A percentile compares a stretch with the other conserved stretches of the same genome.
These are phyloP conservation scores for Brachirus orientalis DNA, from an alignment of 2,113 vertebrate species.

Conservation along the genomic window DNA sequence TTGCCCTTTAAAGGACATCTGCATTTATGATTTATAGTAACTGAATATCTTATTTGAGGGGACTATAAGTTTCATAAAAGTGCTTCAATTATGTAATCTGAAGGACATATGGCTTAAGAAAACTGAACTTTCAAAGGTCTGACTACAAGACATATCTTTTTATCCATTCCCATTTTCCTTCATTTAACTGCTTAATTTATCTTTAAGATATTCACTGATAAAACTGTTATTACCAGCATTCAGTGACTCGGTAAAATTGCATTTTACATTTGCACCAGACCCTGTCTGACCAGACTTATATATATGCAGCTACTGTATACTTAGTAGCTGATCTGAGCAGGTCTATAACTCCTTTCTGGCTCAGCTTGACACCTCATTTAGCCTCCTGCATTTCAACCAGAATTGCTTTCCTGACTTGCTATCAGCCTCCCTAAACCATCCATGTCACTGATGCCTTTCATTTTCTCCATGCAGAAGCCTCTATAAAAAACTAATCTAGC, in stretches of 20 bases:
- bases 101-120: constrained; percentile 41
- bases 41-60: constrained; percentile 45
- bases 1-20: constrained; percentile 66
- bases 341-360: constrained; percentile 29
- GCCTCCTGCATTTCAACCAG: constrained; percentile 30
- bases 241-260: not conserved
- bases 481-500: not conserved
- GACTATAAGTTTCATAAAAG: constrained; percentile 32
- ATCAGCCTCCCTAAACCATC: constrained; percentile 24
- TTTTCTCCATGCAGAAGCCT: constrained; percentile 4
- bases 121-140: constrained; percentile 32
- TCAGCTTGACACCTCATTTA: constrained; percentile 20
- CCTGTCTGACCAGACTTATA: constrained; percentile 16
- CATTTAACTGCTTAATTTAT: not conserved
- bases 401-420: constrained; percentile 31
- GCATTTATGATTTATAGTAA: constrained; percentile 57
- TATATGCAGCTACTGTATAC: constrained; percentile 14
- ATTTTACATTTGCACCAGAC: constrained; percentile 30
- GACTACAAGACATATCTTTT: constrained; percentile 7
- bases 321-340: constrained; percentile 16
- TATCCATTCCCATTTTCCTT: constrained; percentile 10
- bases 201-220: constrained; percentile 16
- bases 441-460: constrained; percentile 11
- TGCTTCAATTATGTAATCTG: constrained; percentile 21
- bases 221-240: constrained; percentile 1